Conservation (phyloP, 2,888 invertebrate species). For the Polymixis lichenea region DNA sequence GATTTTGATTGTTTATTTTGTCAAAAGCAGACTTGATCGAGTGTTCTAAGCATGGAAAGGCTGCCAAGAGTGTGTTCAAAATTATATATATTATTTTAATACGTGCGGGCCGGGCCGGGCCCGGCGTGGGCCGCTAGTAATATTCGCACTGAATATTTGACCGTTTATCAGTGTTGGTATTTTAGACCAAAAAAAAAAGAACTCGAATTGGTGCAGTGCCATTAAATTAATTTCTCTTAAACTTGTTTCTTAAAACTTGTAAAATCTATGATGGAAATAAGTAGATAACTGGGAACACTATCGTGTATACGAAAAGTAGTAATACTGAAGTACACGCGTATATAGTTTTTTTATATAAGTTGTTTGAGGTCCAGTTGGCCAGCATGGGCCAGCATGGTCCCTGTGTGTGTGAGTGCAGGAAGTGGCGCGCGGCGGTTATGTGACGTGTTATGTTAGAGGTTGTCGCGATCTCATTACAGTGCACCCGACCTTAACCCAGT, state of each 20-base stretch:
- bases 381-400: background rate
- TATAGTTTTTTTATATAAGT: no score
- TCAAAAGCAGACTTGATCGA: no score
- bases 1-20: no score
- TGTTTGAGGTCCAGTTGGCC: background rate
- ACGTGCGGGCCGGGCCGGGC: no score
- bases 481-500: constrained; percentile 50
- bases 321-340: background rate
- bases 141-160: background rate
- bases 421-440: background rate
- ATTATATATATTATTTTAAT: no score
- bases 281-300: background rate
- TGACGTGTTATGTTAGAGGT: background rate
- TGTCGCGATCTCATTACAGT: constrained; percentile 11
- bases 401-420: background rate
- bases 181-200: background rate
- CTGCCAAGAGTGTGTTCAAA: no score
- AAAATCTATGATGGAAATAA: background rate
- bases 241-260: background rate
- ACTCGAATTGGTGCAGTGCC: background rate
- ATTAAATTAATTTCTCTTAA: background rate
- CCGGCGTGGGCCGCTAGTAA: background rate
- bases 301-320: background rate
- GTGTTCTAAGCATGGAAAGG: no score
- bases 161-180: background rate